These are phyloP conservation scores for Paedocypris micromegethes DNA, from an alignment of 2,797 vertebrate species.

Conservation along the genomic window DNA sequence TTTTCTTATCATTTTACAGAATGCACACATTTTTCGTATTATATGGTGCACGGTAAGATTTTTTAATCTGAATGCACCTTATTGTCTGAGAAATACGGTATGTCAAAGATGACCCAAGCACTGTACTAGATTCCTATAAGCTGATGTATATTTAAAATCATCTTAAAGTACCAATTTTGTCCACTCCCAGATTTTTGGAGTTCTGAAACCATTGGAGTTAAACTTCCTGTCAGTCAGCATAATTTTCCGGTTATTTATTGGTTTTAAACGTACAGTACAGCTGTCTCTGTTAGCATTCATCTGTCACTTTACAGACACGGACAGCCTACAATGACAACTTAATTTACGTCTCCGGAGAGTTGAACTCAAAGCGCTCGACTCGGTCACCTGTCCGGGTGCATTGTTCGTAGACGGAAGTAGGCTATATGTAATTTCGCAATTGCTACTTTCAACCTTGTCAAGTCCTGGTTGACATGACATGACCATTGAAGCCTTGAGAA, in stretches of 20 bases:
- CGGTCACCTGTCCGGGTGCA: constrained; percentile 13
- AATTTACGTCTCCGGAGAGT: neutral
- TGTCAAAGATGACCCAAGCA: too few relatives aligned
- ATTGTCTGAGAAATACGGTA: too few relatives aligned
- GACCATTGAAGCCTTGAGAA: constrained; percentile 9
- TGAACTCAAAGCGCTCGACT: constrained; percentile 8
- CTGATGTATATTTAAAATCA: too few relatives aligned
- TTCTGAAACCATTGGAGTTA: neutral
- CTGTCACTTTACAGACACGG: constrained; percentile 7
- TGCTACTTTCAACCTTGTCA: constrained; percentile 5
- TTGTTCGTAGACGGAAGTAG: constrained; percentile 22
- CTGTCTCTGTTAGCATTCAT: constrained; percentile 13
- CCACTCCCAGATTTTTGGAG: too few relatives aligned
- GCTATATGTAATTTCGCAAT: constrained; percentile 19
- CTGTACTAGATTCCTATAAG: too few relatives aligned
- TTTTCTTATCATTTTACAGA: too few relatives aligned
- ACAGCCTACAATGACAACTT: constrained; percentile 16
- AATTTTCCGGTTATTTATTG: neutral
- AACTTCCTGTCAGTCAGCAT: neutral
- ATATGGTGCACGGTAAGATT: too few relatives aligned
- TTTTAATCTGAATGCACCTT: too few relatives aligned
- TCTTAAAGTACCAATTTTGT: too few relatives aligned
- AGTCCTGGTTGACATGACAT: constrained; percentile 2
- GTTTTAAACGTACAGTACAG: constrained; percentile 5
- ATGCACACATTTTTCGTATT: too few relatives aligned